Base-by-base conservation (phyloP, 2,888 invertebrate species). In the Acronicta leporina region DNA sequence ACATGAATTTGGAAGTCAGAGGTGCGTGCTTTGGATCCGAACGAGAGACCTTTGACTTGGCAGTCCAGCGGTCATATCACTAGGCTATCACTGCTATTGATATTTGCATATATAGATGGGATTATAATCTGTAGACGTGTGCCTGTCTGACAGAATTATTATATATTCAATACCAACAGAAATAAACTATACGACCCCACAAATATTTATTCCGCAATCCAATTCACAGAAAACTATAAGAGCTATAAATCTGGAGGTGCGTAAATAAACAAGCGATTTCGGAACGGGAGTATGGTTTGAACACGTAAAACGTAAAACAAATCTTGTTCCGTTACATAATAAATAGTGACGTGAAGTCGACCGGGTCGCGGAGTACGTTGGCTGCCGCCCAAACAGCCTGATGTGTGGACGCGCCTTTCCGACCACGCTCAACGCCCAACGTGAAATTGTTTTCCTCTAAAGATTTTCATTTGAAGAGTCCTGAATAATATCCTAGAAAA, bases 241-340 rank as follows among this genome's bases (percentile, higher is more conserved):
- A 68, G 55, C 71, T 48, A 74, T 77, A 77, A 68, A 77, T 75
- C 71, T 64, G 49, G 62, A 70, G 75, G 68, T 49, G 63, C 55
- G 57, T 75, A 63, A 75, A 75, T 77, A 75, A 75, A 77, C 75
- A 74, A 75, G 71, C 59, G 71, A 72, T 64, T 50, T 64, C 47
- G 77, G 58, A 70, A 64, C 59, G 59, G 59, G 63, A 67, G 61
- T 68, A 60, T 63, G 70, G 74, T 67, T 70, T 67, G 47, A 63
- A 70, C 63, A 64, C 63, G 51, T 69, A 70, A 68, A 68, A 74
- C 64, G 74, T 77, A 77, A 77, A 75, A 74, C 75, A 75, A 75
- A 75, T 71, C 77, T 73, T 73, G 73, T 60, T 52, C 55, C 71
- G 47, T 68, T 77, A 73, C 79, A 76, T 79, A 73, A 78, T 77